Conservation (phyloP, 2,888 invertebrate genomes). For the Lysandra coridon region DNA sequence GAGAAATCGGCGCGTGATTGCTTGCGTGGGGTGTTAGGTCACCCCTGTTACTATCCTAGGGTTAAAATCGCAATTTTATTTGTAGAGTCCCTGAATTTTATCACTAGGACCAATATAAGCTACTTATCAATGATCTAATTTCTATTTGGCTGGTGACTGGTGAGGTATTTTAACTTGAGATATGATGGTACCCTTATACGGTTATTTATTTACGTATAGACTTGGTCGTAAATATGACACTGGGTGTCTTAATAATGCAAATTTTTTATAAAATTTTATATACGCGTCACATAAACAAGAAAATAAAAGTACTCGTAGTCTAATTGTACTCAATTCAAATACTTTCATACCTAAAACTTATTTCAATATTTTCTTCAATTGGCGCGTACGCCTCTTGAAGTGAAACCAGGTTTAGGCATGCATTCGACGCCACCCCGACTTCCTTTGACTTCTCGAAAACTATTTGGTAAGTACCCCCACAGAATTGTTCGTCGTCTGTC, state of each 20-base stretch:
- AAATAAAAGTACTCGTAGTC: background rate
- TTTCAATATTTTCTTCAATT: conserved; percentile 20
- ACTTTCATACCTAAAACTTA: background rate
- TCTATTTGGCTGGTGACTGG: too few species aligned
- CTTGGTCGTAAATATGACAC: too few species aligned
- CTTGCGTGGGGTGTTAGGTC: too few species aligned
- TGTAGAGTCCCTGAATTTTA: background rate
- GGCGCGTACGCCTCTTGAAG: conserved; percentile 15
- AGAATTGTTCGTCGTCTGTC: conserved; percentile 49
- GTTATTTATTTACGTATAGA: too few species aligned
- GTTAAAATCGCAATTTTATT: background rate
- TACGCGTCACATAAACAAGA: background rate
- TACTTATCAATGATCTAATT: too few species aligned
- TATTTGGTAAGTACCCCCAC: conserved; percentile 52
- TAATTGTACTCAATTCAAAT: background rate
- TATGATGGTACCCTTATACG: too few species aligned
- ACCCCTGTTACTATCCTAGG: too few species aligned
- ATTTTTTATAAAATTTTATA: background rate
- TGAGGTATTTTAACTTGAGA: too few species aligned
- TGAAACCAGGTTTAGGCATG: conserved; percentile 37
- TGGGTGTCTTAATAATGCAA: too few species aligned
- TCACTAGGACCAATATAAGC: background rate
- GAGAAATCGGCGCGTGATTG: too few species aligned
- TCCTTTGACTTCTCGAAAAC: conserved; percentile 51
- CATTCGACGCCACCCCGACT: conserved; percentile 42